Evolutionary conservation across 2,888 invertebrate species (phyloP).

Genomic region (Globia sparganii): DNA sequence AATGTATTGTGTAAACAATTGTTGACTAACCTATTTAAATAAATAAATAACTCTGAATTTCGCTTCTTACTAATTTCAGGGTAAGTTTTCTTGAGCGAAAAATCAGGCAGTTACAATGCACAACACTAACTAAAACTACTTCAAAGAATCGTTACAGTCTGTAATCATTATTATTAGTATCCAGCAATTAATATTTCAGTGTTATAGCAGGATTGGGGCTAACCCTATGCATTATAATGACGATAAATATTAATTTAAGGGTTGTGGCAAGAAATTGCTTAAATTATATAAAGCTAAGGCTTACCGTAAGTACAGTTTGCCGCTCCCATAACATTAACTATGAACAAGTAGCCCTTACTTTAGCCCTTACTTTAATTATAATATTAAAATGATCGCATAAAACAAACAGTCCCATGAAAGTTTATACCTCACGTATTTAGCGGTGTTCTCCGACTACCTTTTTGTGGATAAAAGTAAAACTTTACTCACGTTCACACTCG

Average conservation of each 20-base stretch:
- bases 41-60: not conserved
- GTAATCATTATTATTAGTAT: not conserved
- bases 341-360: not conserved
- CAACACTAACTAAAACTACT: not conserved
- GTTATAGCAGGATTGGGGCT: not conserved
- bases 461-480: constrained; percentile 67
- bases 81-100: not conserved
- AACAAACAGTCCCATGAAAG: constrained; percentile 34
- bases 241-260: not conserved
- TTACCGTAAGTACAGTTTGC: not conserved
- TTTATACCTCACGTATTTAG: constrained; percentile 66
- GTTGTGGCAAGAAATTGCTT: not conserved
- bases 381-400: constrained; percentile 31
- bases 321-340: not conserved
- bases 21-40: too few species aligned
- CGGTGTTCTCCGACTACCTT: constrained; percentile 56
- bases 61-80: not conserved
- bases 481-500: constrained; percentile 62
- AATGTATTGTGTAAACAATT: too few species aligned
- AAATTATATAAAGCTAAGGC: not conserved
- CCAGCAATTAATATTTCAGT: not conserved
- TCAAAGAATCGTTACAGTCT: not conserved
- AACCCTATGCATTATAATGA: not conserved
- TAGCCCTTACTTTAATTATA: too few species aligned
- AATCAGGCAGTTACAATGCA: not conserved